Conservation (phyloP, 2,113 vertebrate genomes). For the Melospiza melodia region DNA sequence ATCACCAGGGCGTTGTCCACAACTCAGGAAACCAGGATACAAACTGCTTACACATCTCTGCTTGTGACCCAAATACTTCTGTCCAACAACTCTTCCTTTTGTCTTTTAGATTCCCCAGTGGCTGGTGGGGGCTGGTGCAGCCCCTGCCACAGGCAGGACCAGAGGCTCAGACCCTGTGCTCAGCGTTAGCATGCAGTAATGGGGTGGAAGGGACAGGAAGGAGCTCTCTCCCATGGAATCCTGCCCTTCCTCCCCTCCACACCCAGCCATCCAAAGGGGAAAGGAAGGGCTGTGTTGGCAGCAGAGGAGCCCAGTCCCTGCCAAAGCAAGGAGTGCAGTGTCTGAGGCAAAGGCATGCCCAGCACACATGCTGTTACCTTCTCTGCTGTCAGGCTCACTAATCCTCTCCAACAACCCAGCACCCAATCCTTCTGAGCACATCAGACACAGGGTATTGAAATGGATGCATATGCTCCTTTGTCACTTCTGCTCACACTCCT, state of each 20-base stretch:
- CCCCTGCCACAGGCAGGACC: background rate
- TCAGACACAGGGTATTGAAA: background rate
- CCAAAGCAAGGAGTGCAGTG: background rate
- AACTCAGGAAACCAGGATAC: background rate
- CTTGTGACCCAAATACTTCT: background rate
- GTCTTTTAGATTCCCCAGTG: background rate
- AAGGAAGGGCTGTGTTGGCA: background rate
- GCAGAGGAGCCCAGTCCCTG: background rate
- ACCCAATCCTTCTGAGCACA: slow-evolving; percentile 41
- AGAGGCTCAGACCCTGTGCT: background rate
- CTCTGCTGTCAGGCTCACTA: background rate
- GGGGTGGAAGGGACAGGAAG: background rate
- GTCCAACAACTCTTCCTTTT: background rate
- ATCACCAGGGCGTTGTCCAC: background rate
- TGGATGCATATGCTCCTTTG: background rate
- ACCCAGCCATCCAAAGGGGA: background rate
- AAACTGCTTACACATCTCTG: background rate
- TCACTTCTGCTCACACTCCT: background rate
- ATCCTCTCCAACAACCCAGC: slow-evolving; percentile 14
- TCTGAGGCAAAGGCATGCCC: background rate
- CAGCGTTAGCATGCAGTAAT: accelerated
- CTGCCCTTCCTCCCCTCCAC: background rate
- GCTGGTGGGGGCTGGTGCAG: background rate
- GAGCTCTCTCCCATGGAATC: background rate
- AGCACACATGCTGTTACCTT: background rate